These are phyloP conservation scores for Delphinus delphis DNA, from an alignment of 2,113 vertebrate genomes.

Conservation along the genomic window DNA sequence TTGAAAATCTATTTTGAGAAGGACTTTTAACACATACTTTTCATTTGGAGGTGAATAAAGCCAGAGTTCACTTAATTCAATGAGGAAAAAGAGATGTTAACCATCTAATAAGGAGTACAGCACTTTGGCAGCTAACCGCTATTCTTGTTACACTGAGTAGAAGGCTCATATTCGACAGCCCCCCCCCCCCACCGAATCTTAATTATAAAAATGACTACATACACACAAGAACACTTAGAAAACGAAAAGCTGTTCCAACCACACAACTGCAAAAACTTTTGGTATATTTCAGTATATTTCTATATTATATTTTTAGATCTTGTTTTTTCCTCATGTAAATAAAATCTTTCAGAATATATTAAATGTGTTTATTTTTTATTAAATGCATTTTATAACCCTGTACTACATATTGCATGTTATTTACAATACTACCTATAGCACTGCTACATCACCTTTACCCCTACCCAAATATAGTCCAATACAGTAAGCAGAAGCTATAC, in stretches of 20 bases:
- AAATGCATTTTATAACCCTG: background rate
- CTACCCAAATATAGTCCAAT: background rate
- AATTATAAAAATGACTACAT: constrained; percentile 25
- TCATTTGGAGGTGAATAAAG: background rate
- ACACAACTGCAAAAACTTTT: background rate
- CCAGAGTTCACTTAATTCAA: background rate
- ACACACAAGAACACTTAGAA: background rate
- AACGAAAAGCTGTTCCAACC: constrained; percentile 13
- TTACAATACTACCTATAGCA: background rate
- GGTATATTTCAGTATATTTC: background rate
- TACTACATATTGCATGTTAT: background rate
- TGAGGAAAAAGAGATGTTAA: background rate
- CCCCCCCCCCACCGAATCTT: background rate
- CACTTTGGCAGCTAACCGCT: background rate
- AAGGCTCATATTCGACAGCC: background rate
- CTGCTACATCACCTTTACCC: background rate
- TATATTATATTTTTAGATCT: background rate
- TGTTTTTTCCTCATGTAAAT: background rate
- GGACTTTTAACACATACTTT: background rate
- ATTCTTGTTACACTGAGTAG: background rate
- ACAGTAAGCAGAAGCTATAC: background rate
- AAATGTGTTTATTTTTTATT: constrained; percentile 4
- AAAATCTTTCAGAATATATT: constrained; percentile 21
- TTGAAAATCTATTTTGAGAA: constrained; percentile 46
- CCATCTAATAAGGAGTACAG: background rate